Base-by-base conservation (phyloP, 2,888 invertebrate species). In the Cyclophora punctaria region DNA sequence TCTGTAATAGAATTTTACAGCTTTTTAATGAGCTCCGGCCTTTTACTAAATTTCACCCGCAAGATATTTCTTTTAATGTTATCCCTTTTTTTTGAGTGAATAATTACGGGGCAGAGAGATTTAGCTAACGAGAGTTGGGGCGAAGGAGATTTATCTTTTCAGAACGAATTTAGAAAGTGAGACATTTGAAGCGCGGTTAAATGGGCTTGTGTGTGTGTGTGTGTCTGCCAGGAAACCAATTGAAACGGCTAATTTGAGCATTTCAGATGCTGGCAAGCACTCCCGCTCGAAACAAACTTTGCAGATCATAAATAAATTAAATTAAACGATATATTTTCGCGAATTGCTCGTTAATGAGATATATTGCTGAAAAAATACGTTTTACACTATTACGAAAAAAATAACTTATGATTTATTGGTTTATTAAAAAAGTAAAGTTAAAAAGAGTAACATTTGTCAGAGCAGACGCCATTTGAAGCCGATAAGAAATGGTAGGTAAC, bases 91-190 rank as follows among this genome's bases (percentile, higher is more conserved):
- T 63, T 69, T 62, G 62, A 62, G 60, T 84, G 81, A 84, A 79
- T 86, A 84, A 86, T 86, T 82, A 81, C 74, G 63, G 73, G 72
- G 75, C 77, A 73, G 82, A 83, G 75, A 81, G 78, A 83, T 82
- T 83, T 84, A 84, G 73, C 80, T 83, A 86, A 85, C 85, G 83
- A 85, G 84, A 77, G 69, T 69, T 70, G 74, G 72, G 80, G 78
- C 80, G 80, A 73, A 60, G 70, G 73, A 81, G 83, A 87, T 87
- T 85, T 87, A 86, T 87, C 83, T 83, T 81, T 82, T 82, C 81
- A 79, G 75, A 83, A 82, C 83, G 75, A 80, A 87, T 86, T 85
- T 87, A 85, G 86, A 86, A 84, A 86, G 80, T 86, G 86, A 86
- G 86, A 84, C 86, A 84, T 85, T 85, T 20, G 20, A 20, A 83